Base-by-base conservation (phyloP, 2,113 vertebrate genomes). In the Dicerorhinus sumatrensis region DNA sequence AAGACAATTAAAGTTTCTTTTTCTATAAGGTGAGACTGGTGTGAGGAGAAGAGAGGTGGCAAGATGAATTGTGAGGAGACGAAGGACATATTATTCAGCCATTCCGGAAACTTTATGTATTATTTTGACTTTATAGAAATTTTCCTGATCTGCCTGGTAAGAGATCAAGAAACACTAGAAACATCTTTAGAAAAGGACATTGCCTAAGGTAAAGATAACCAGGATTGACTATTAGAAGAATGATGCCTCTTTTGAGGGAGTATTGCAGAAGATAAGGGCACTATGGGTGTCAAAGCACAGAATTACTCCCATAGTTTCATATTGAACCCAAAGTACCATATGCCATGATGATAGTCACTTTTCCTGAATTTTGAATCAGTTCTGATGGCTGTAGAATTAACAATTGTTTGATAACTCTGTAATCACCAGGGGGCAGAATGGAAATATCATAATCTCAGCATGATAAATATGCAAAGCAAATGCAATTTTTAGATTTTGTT, bases 11-110 rank as follows among this genome's bases (percentile, higher is more conserved):
- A 36, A 56, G 13, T 31, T 48, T 36, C 27, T 36, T 92, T 79
- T 73, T 27, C 33, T 56, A 2, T n/a, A 67, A 70, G 23, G 31
- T 51, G 25, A 58, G 5, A 0, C 33, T 23, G 4, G 2, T 23
- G 0, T 7, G 8, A 62, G 29, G 31, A 29, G 8, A 33, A 9
- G 12, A 1, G 3, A 18, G 17, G 5, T 3, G 27, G 4, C 1
- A 1, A 18, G 2, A 12, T 9, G 20, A 16, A 1, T 1, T 23
- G 2, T 3, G 39, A 76, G 9, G 3, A 4, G 3, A 11, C 16
- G n/a, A 56, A 1, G 0, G 0, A 33, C 2, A 11, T 0, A 11
- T 36, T 27, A 0, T 36, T 84, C 9, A 39, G 21, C 11, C 9
- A 12, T 29, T 69, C 16, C 1, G 2, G 6, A 51, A 67, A 70